Evolutionary conservation across 2,888 invertebrate species (phyloP).

Genomic region (Polydrusus cervinus): DNA sequence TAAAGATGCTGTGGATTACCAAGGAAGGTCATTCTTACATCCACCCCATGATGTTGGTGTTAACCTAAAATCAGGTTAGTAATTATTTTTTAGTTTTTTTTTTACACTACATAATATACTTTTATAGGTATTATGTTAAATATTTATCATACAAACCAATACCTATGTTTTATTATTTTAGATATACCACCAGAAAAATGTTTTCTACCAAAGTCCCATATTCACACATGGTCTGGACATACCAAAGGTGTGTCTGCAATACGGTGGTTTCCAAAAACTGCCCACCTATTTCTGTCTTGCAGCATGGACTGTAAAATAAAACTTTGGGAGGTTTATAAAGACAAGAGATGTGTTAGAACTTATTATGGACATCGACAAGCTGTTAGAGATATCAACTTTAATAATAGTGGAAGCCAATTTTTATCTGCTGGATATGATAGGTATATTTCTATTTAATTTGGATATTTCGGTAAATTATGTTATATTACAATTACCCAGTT

Average conservation of each 20-base stretch:
- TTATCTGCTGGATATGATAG: slow-evolving; percentile 85
- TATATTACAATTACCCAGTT: too few relatives aligned
- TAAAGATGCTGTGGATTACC: slow-evolving; percentile 94
- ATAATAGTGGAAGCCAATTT: slow-evolving; percentile 94
- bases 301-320: slow-evolving; percentile 98
- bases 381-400: slow-evolving; percentile 96
- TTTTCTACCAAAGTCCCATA: slow-evolving; percentile 95
- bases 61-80: slow-evolving; percentile 80
- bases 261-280: slow-evolving; percentile 95
- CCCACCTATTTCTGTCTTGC: slow-evolving; percentile 94
- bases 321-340: slow-evolving; percentile 99
- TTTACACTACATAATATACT: too few relatives aligned
- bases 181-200: slow-evolving; percentile 94
- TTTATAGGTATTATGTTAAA: too few relatives aligned
- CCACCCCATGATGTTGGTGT: slow-evolving; percentile 95
- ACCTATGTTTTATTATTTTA: slow-evolving; percentile 17
- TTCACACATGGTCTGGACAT: slow-evolving; percentile 98
- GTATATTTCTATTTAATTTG: slow-evolving; percentile 70
- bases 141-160: not conserved
- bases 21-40: slow-evolving; percentile 95
- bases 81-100: too few relatives aligned
- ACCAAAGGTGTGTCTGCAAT: slow-evolving; percentile 96
- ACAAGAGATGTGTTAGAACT: slow-evolving; percentile 92
- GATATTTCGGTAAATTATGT: too few relatives aligned
- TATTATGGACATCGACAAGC: slow-evolving; percentile 98